Evolutionary conservation across 2,797 vertebrate genomes (phyloP).

Genomic region (Gymnopithys bicolor): DNA sequence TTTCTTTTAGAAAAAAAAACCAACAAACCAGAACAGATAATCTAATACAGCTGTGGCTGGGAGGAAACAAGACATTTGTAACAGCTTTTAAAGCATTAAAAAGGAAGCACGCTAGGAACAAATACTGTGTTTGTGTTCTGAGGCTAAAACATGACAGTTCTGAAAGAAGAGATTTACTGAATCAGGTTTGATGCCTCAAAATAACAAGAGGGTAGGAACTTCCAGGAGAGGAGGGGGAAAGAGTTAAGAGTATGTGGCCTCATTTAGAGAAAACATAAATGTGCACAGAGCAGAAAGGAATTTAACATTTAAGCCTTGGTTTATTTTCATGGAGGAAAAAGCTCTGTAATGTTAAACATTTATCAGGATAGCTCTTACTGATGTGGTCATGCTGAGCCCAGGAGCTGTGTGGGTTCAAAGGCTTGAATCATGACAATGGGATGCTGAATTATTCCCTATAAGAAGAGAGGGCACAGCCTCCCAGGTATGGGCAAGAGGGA

Average conservation of each 20-base stretch:
- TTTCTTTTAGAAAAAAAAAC: not conserved
- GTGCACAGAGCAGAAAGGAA: conserved; percentile 6
- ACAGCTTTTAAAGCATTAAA: conserved; percentile 59
- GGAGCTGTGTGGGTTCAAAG: not conserved
- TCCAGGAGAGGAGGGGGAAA: not conserved
- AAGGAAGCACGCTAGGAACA: conserved; percentile 42
- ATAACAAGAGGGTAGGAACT: conserved; percentile 37
- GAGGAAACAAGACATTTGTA: conserved; percentile 59
- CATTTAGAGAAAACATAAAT: conserved; percentile 35
- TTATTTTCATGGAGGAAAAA: conserved; percentile 38
- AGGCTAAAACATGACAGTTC: conserved; percentile 62
- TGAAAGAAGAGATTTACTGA: conserved; percentile 59
- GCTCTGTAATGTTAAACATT: conserved; percentile 8
- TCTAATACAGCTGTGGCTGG: conserved; percentile 29
- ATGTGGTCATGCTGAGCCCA: not conserved
- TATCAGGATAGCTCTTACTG: conserved; percentile 3
- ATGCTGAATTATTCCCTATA: not conserved
- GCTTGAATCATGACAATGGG: not conserved
- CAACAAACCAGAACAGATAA: not conserved
- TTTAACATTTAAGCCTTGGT: not conserved
- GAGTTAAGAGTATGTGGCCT: not conserved
- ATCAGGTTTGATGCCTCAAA: conserved; percentile 51
- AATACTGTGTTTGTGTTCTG: conserved; percentile 56
- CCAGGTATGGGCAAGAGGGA: not conserved
- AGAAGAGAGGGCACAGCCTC: not conserved